These are phyloP conservation scores for Thaumetopoea pityocampa DNA, from an alignment of 1,140 invertebrate species.

Conservation along the genomic window DNA sequence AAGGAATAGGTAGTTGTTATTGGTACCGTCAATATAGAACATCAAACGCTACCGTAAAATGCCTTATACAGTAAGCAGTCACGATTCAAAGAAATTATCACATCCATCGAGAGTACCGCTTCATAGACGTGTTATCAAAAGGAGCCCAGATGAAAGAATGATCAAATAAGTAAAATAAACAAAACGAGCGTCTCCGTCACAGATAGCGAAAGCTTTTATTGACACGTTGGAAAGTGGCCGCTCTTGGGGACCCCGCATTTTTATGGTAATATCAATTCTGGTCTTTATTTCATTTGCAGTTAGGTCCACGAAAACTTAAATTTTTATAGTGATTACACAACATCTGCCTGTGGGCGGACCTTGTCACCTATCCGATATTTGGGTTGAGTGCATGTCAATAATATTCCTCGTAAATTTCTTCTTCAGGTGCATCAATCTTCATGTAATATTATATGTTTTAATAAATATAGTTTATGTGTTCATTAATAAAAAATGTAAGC, in stretches of 20 bases:
- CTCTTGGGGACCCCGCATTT: slow-evolving; percentile 27
- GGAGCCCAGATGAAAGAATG: slow-evolving; percentile 35
- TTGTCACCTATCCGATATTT: slow-evolving; percentile 37
- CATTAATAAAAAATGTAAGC: too few relatives aligned
- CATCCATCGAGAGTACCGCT: slow-evolving; percentile 22
- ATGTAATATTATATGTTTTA: too few relatives aligned
- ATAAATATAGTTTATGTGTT: too few relatives aligned
- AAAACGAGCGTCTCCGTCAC: slow-evolving; percentile 48
- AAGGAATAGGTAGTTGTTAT: too few relatives aligned
- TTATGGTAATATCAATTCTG: slow-evolving; percentile 12
- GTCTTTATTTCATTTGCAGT: slow-evolving; percentile 6
- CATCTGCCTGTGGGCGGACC: slow-evolving; percentile 28
- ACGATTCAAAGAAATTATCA: slow-evolving; percentile 24
- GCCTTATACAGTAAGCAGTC: slow-evolving; percentile 2
- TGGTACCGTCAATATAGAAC: not conserved
- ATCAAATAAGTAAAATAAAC: slow-evolving; percentile 56
- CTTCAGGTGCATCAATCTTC: slow-evolving; percentile 16
- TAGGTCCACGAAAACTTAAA: not conserved
- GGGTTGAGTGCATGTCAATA: slow-evolving; percentile 32
- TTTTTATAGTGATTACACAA: slow-evolving; percentile 3
- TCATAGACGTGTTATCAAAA: slow-evolving; percentile 18
- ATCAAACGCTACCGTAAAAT: not conserved
- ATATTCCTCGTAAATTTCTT: slow-evolving; percentile 15
- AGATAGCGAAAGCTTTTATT: slow-evolving; percentile 70
- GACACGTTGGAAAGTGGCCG: slow-evolving; percentile 64